A percentile compares a stretch with the other conserved stretches of the same genome.
Evolutionary conservation across 2,888 invertebrate species (phyloP).

Genomic region (Drosophila pegasa): DNA sequence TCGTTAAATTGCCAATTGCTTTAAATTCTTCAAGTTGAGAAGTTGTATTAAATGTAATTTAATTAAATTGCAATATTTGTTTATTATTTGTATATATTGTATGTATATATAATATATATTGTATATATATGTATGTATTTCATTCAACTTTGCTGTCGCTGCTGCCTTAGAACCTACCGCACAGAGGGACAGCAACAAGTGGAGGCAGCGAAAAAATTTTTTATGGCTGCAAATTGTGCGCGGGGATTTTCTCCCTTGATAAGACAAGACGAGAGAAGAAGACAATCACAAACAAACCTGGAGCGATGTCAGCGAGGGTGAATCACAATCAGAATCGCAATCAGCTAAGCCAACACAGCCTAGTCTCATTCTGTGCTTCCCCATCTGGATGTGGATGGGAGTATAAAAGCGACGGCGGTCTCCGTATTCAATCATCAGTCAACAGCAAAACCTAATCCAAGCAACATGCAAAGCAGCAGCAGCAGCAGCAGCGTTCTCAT

Average conservation of each 20-base stretch:
- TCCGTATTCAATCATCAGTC: conserved; percentile 46
- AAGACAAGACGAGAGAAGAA: conserved; percentile 29
- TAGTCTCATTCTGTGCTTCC: conserved; percentile 35
- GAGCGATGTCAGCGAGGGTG: conserved; percentile 24
- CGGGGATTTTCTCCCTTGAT: conserved; percentile 39
- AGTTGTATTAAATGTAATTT: background rate
- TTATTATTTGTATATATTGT: no score
- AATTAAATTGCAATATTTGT: background rate
- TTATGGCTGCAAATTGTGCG: background rate
- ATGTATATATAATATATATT: no score
- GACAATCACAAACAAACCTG: background rate
- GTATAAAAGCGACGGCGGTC: conserved; percentile 48
- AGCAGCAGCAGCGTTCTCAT: conserved; percentile 53
- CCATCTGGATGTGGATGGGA: background rate
- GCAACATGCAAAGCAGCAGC: conserved; percentile 56
- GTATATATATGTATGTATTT: background rate
- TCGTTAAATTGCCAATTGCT: background rate
- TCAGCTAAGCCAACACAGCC: conserved; percentile 1
- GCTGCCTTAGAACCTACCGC: conserved; percentile 1
- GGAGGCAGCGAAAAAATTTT: conserved; percentile 1
- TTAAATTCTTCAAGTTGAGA: background rate
- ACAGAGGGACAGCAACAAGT: conserved; percentile 23
- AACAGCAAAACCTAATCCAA: conserved; percentile 14
- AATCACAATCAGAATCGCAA: conserved; percentile 53
- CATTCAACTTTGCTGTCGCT: background rate